phyloP scores from a whole-genome alignment of 2,888 invertebrate species.

The Cataglyphis livida region DNA sequence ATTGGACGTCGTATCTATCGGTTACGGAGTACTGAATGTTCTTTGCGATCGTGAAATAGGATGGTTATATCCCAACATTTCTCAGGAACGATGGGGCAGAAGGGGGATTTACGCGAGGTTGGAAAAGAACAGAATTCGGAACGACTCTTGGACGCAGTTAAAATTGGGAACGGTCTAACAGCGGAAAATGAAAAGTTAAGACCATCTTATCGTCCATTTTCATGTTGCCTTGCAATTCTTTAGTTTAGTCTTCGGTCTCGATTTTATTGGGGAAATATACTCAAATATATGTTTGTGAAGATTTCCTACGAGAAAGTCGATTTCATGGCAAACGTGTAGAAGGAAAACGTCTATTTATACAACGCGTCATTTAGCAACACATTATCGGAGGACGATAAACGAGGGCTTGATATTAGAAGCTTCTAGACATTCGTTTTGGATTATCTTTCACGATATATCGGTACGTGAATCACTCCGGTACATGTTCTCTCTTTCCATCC shows the following conservation, averaged over 20 bases:
- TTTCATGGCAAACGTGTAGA: not conserved
- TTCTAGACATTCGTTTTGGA: not conserved
- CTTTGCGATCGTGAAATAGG: slow-evolving; percentile 70
- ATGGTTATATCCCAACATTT: slow-evolving; percentile 44
- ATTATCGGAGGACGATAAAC: not conserved
- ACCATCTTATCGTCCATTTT: slow-evolving; percentile 49
- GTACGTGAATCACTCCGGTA: slow-evolving; percentile 29
- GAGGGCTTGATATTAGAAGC: slow-evolving; percentile 19
- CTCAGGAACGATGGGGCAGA: slow-evolving; percentile 34
- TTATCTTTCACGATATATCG: slow-evolving; percentile 40
- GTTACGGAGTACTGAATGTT: slow-evolving; percentile 68
- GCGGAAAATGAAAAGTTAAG: slow-evolving; percentile 57
- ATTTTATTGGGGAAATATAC: slow-evolving; percentile 8
- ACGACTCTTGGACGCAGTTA: slow-evolving; percentile 51
- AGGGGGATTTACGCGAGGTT: slow-evolving; percentile 16
- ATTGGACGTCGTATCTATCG: slow-evolving; percentile 71
- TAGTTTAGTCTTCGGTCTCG: slow-evolving; percentile 31
- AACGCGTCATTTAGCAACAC: slow-evolving; percentile 2
- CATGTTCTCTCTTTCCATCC: slow-evolving; percentile 24
- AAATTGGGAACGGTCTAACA: slow-evolving; percentile 58
- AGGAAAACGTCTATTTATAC: slow-evolving; percentile 2
- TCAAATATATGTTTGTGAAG: not conserved
- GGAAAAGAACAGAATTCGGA: slow-evolving; percentile 16
- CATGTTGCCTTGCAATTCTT: slow-evolving; percentile 24
- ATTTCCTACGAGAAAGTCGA: not conserved